phyloP scores from a whole-genome alignment of 2,113 vertebrate genomes.

The Nannobrachium achirus region DNA sequence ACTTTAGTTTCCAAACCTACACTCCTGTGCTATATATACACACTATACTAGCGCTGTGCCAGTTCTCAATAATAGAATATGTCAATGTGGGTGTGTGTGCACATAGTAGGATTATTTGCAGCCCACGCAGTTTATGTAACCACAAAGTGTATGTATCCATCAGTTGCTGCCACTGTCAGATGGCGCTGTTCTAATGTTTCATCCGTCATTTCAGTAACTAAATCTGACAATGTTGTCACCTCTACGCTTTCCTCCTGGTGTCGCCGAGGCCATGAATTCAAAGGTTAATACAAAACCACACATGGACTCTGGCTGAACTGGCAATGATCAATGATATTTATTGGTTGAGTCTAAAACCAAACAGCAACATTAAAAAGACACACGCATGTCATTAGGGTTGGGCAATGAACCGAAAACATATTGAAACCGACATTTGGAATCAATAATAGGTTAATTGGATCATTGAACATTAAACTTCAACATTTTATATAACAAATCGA shows the following conservation, averaged over 20 bases:
- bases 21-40: background rate
- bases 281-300: background rate
- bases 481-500: too few species aligned
- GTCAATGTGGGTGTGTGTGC: background rate
- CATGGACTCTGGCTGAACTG: background rate
- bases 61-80: background rate
- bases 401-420: too few species aligned
- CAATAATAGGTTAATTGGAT: too few species aligned
- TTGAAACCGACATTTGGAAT: too few species aligned
- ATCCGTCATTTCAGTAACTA: background rate
- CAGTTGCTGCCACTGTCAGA: background rate
- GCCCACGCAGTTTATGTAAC: conserved; percentile 20
- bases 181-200: background rate
- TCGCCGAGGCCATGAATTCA: background rate
- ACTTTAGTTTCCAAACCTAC: background rate
- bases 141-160: background rate
- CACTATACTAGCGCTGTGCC: background rate
- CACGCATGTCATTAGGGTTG: too few species aligned
- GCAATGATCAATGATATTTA: background rate
- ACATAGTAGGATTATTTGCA: background rate
- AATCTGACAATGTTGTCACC: background rate
- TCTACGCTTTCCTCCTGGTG: background rate
- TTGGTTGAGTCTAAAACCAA: background rate
- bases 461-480: too few species aligned
- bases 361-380: too few species aligned